Conservation (phyloP, 2,113 vertebrate species). For the Ceratotherium simum region DNA sequence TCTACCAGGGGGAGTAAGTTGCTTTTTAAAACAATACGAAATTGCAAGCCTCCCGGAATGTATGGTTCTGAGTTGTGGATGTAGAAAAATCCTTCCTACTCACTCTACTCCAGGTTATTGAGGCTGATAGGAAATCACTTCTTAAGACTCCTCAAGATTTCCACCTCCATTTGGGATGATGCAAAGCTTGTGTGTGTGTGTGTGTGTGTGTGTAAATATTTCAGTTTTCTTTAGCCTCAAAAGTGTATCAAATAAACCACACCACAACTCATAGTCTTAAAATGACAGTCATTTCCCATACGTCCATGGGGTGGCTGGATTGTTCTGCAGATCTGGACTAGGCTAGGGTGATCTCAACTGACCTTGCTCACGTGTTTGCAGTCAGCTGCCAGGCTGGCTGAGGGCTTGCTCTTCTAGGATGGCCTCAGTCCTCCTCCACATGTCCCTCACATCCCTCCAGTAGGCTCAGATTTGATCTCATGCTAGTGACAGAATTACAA, state of each 20-base stretch:
- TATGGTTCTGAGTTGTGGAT: not conserved
- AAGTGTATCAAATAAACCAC: not conserved
- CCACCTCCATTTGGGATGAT: not conserved
- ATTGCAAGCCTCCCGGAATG: not conserved
- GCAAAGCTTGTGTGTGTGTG: not conserved
- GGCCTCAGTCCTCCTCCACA: not conserved
- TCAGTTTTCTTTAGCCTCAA: not conserved
- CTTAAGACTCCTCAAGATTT: not conserved
- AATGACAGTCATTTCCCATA: not conserved
- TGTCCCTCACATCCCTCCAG: not conserved
- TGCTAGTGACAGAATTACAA: not conserved
- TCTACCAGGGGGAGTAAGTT: not conserved
- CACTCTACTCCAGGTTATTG: not conserved
- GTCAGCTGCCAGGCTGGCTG: not conserved
- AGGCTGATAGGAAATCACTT: not conserved
- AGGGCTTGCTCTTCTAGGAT: not conserved
- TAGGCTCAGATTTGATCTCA: not conserved
- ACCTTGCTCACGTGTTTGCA: not conserved
- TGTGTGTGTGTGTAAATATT: not conserved
- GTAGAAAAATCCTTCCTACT: not conserved
- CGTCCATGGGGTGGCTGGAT: not conserved
- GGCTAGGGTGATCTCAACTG: not conserved
- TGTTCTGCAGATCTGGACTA: not conserved
- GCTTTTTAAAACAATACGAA: not conserved
- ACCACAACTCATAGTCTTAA: not conserved